Evolutionary conservation across 2,888 invertebrate species (phyloP), one percentile per base, ranked within the genome.

Genomic region (Congeria kusceri): DNA sequence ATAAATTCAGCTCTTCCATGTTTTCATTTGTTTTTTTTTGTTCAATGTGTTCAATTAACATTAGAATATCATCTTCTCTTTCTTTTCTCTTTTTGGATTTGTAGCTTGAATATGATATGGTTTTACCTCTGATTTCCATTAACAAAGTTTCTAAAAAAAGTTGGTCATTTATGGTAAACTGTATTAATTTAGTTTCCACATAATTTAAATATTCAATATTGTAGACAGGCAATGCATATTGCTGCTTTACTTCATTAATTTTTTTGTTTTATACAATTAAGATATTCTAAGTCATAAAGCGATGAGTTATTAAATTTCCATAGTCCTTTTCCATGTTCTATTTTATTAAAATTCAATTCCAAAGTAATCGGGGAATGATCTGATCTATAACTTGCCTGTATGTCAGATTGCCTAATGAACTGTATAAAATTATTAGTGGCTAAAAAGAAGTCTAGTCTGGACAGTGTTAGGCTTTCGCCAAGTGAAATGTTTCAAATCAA

Each of bases 91-190:
- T 39, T 57, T 72, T 68, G 39, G 27, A 59, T 58, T 57, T 77
- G 29, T 57, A 67, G 13, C 56, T 64, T 20, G 44, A 27, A 65
- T 59, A 64, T 28, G 73, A 56, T 25, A 77, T 62, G 20, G 69
- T 65, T 62, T 59, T 58, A 3, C 73, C 69, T 23, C 73, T 62
- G 7, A 73, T 73, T 78, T 73, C 69, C 69, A 74, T n/a, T n/a
- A n/a, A n/a, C n/a, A n/a, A n/a, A n/a, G n/a, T n/a, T n/a, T n/a
- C n/a, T n/a, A n/a, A n/a, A n/a, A n/a, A n/a, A n/a, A n/a, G n/a
- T n/a, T n/a, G n/a, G n/a, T n/a, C n/a, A n/a, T n/a, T n/a, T n/a
- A n/a, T n/a, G n/a, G n/a, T n/a, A n/a, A n/a, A n/a, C n/a, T n/a
- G n/a, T n/a, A n/a, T n/a, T n/a, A n/a, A n/a, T n/a, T n/a, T n/a